phyloP scores from a whole-genome alignment of 1,140 invertebrate species.

The Aplysia californica region DNA sequence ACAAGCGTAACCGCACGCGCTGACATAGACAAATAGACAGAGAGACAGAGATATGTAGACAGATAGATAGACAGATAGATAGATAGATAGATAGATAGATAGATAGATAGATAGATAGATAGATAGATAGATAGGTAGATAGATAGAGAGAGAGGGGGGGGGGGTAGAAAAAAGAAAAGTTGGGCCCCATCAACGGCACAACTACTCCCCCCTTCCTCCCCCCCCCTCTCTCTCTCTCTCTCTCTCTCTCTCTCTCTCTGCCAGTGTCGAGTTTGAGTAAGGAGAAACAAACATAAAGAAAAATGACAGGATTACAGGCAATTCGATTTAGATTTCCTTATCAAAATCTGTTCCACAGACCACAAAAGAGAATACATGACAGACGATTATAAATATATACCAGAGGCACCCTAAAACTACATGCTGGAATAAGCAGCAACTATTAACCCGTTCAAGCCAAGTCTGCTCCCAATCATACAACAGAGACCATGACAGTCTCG shows the following conservation, averaged over 20 bases:
- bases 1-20: neutral
- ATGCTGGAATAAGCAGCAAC: too few relatives aligned
- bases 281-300: neutral
- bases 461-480: too few relatives aligned
- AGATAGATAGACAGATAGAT: conserved; percentile 24
- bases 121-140: conserved; percentile 11
- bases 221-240: neutral
- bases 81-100: conserved; percentile 9
- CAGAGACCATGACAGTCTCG: too few relatives aligned
- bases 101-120: conserved; percentile 14
- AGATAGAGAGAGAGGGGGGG: neutral
- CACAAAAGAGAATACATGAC: too few relatives aligned
- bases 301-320: too few relatives aligned
- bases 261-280: neutral
- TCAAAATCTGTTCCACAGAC: too few relatives aligned
- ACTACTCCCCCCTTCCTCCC: neutral
- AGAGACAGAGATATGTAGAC: conserved; percentile 23
- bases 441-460: too few relatives aligned
- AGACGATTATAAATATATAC: too few relatives aligned
- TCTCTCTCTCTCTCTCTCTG: conserved; percentile 10
- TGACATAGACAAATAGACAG: conserved; percentile 17
- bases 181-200: too few relatives aligned
- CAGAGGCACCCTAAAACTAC: too few relatives aligned
- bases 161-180: too few relatives aligned
- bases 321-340: too few relatives aligned